These are phyloP conservation scores for Volucella zonaria DNA, from an alignment of 2,888 invertebrate species.

Conservation along the genomic window DNA sequence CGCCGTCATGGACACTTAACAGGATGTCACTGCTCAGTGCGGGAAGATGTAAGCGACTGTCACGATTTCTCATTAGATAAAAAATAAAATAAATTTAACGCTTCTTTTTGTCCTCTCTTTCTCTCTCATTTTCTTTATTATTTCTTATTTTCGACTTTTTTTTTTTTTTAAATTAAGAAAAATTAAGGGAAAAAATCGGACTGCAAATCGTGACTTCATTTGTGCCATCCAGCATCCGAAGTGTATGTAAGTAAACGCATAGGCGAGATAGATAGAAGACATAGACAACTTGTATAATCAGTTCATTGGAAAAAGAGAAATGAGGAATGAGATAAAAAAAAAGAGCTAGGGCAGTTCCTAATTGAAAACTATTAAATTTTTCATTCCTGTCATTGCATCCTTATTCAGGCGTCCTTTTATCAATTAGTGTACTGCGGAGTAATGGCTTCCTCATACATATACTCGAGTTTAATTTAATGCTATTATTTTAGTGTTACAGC, in stretches of 20 bases:
- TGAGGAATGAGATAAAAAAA: constrained; percentile 41
- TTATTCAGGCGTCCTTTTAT: constrained; percentile 58
- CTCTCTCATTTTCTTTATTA: background rate
- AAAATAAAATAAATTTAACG: constrained; percentile 67
- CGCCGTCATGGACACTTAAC: constrained; percentile 65
- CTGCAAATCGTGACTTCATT: constrained; percentile 70
- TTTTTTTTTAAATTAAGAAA: constrained; percentile 53
- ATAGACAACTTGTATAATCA: constrained; percentile 57
- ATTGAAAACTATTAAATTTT: constrained; percentile 70
- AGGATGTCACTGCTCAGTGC: constrained; percentile 41
- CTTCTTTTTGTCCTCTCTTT: constrained; percentile 42
- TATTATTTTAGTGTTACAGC: constrained; percentile 58
- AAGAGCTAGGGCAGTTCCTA: constrained; percentile 59
- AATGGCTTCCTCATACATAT: constrained; percentile 35
- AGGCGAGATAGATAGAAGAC: constrained; percentile 51
- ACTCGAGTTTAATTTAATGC: constrained; percentile 54
- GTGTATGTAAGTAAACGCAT: constrained; percentile 43
- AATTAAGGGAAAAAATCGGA: constrained; percentile 61
- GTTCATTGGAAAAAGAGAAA: constrained; percentile 67
- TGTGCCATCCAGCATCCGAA: constrained; percentile 50
- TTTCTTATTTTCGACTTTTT: background rate
- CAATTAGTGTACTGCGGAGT: constrained; percentile 14
- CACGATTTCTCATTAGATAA: constrained; percentile 70
- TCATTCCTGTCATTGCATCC: constrained; percentile 60
- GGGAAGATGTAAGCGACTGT: constrained; percentile 57